Conservation (phyloP, 2,888 invertebrate species). For the Leistus spinibarbis region DNA sequence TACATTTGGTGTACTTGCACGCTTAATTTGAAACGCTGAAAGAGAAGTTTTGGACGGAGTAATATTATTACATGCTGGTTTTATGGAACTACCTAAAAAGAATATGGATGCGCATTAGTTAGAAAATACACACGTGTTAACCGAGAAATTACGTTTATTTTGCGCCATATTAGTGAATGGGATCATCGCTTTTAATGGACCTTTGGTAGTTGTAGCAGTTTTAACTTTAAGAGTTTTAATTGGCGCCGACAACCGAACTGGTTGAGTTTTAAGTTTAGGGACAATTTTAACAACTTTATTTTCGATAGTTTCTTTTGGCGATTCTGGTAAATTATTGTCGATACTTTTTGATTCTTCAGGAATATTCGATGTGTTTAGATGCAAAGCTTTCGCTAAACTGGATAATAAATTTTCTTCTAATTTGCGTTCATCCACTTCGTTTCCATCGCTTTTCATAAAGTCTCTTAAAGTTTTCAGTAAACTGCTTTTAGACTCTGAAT, state of each 20-base stretch:
- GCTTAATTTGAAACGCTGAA: constrained; percentile 17
- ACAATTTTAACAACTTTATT: not conserved
- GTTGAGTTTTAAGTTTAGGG: constrained; percentile 23
- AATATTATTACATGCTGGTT: not conserved
- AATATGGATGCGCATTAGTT: not conserved
- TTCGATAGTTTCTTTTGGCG: no score
- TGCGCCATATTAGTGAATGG: constrained; percentile 29
- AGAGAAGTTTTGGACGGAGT: constrained; percentile 8
- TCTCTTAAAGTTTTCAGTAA: constrained; percentile 22
- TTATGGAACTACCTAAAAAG: constrained; percentile 4
- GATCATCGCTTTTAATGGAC: constrained; percentile 23
- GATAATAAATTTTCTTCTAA: constrained; percentile 25
- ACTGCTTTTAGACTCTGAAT: constrained; percentile 8
- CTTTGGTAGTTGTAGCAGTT: constrained; percentile 17
- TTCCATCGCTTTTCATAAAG: constrained; percentile 10
- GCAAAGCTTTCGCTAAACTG: constrained; percentile 23
- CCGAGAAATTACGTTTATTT: constrained; percentile 3
- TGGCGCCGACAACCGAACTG: not conserved
- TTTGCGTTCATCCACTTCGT: constrained; percentile 21
- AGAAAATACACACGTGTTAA: no score
- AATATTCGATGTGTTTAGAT: constrained; percentile 9
- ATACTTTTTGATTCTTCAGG: no score
- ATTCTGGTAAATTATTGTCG: no score
- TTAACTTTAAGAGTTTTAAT: constrained; percentile 25
- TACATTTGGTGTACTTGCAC: constrained; percentile 27